Percentiles rank a stretch among this genome's conserved stretches.
Evolutionary conservation across 2,888 invertebrate species (phyloP).

Genomic region (Poecilobothrus nobilitatus): DNA sequence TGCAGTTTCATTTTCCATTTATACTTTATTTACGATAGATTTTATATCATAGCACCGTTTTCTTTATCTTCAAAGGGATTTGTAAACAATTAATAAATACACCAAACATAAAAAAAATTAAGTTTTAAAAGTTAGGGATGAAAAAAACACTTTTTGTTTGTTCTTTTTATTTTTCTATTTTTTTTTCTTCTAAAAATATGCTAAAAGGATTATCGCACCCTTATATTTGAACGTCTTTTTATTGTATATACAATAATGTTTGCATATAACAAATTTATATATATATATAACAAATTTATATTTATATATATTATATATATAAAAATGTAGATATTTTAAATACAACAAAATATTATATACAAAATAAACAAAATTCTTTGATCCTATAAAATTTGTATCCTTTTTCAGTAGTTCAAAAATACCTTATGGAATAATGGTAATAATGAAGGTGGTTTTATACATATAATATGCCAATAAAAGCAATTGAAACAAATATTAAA

Average conservation of each 20-base stretch:
- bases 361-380: too few species aligned
- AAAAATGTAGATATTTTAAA: neutral
- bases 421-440: neutral
- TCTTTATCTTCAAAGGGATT: too few species aligned
- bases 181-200: neutral
- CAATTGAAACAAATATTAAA: neutral
- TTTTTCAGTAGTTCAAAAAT: neutral
- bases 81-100: too few species aligned
- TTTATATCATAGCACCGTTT: too few species aligned
- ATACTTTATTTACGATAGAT: too few species aligned
- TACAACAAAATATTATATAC: neutral
- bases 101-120: too few species aligned
- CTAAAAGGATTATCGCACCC: conserved; percentile 3
- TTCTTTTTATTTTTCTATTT: too few species aligned
- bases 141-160: neutral
- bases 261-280: neutral
- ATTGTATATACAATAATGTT: too few species aligned
- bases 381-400: neutral
- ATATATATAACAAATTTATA: neutral
- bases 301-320: neutral
- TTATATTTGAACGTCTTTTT: neutral
- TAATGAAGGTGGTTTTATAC: neutral
- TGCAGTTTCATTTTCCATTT: too few species aligned
- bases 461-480: neutral
- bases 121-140: neutral